phyloP scores from a whole-genome alignment of 2,888 invertebrate genomes.

The Scrobipalpa costella region DNA sequence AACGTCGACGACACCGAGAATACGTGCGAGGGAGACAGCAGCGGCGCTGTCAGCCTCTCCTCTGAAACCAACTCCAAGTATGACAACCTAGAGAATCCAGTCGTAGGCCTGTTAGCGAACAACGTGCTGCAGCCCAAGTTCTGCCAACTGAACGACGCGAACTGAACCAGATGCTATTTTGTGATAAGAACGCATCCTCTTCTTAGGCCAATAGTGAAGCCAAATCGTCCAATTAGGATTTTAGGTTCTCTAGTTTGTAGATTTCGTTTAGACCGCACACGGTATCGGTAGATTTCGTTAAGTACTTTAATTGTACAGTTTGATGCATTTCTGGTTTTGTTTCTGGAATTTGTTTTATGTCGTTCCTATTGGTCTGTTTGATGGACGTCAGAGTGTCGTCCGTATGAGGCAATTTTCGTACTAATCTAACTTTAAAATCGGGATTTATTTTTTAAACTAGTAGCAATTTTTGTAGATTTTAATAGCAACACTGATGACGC shows the following conservation, averaged over 20 bases:
- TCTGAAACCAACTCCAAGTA: conserved; percentile 76
- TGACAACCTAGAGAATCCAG: conserved; percentile 75
- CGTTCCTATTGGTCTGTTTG: conserved; percentile 58
- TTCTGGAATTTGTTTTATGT: conserved; percentile 33
- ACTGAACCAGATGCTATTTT: conserved; percentile 41
- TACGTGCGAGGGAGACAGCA: conserved; percentile 72
- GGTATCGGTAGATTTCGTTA: conserved; percentile 23
- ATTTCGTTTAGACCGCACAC: conserved; percentile 29
- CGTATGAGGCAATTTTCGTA: neutral
- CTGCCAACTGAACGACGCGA: conserved; percentile 64
- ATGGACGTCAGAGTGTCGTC: conserved; percentile 36
- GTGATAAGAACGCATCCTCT: conserved; percentile 40
- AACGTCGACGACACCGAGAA: conserved; percentile 71
- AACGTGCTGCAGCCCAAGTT: conserved; percentile 62
- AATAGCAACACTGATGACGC: neutral
- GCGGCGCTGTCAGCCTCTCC: conserved; percentile 72
- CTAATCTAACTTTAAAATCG: neutral
- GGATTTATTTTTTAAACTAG: neutral
- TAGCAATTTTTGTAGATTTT: neutral
- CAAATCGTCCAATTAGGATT: conserved; percentile 49
- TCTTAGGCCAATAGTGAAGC: conserved; percentile 62
- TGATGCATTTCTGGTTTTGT: conserved; percentile 38
- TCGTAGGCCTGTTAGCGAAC: conserved; percentile 69
- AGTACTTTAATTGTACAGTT: conserved; percentile 29
- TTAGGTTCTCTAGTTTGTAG: conserved; percentile 39